Base-by-base conservation (phyloP, 2,797 vertebrate genomes). In the Champsocephalus gunnari region DNA sequence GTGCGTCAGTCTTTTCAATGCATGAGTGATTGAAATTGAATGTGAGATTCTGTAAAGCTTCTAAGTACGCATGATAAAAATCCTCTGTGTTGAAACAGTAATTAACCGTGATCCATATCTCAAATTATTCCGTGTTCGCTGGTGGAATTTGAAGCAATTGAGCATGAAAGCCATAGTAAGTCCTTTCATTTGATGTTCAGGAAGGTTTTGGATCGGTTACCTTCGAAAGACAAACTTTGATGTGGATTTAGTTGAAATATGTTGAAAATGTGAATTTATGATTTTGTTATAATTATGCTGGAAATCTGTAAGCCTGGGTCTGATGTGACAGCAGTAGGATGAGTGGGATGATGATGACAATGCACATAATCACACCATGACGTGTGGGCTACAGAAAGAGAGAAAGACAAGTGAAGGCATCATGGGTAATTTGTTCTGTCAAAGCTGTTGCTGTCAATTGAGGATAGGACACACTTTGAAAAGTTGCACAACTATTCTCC, bases 261-360 rank as follows among this genome's bases (percentile, higher is more conserved):
- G 41, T 62, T 21, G 9, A 50, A 13, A 50, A 53, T 51, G 54
- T 21, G 12, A 12, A 24, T 21, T 73, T 62, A 53, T 28, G 57
- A 57, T 71, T 76, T 62, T 44, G 16, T 64, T 12, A 59, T 59
- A 81, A 62, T 76, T 49, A 55, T 0, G 3, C 13, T 50, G 54
- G 38, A 9, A 78, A 63, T 72, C 58, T 66, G 53, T 41, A 62
- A 17, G 56, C 28, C 32, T 56, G 48, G 48, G 32, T 54, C 58
- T 71, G 53, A 75, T 69, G 54, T 69, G 69, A 51, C 67, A 73
- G 73, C 58, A 71, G 60, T 32, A n/a, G 32, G 49, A 45, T 47
- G 69, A 65, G 81, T 84, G 77, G 81, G 77, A 73, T 45, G 55
- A 48, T 63, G 51, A 72, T 47, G 54, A 64, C 66, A 69, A 72